Base-by-base conservation (phyloP, 1,140 invertebrate species). In the Heliconius nattereri region DNA sequence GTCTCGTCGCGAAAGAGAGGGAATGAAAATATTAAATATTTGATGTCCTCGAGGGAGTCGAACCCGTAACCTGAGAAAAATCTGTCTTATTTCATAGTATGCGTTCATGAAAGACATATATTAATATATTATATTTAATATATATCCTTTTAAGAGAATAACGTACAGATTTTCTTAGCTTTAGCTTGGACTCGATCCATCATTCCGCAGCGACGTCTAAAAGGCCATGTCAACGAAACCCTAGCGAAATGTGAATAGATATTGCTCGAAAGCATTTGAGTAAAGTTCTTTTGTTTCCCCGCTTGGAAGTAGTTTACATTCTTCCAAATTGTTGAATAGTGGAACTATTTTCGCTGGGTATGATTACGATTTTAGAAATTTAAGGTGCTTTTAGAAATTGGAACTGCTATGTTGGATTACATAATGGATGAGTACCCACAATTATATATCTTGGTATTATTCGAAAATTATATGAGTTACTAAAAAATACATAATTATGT, bases 321-420 rank as follows among this genome's bases (percentile, higher is more conserved):
- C 60, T 66, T 66, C 60, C 23, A 66, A 66, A 66, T 66, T 66
- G 60, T 66, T 66, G 60, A 66, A 66, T 66, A 26, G 60, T 66
- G 60, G 23, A 66, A 66, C 60, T 66, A 66, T 66, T 66, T 29
- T 66, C 60, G 8, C 3, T n/a, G 54, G 9, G 3, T 66, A n/a
- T n/a, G 23, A 66, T n/a, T n/a, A 26, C 60, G n/a, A 29, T 66
- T 29, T 66, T 29, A 26, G 23, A 66, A 57, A 66, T 66, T 66
- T 66, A 13, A 16, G 23, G 9, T 9, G 13, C 60, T 66, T 66
- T 26, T 66, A 26, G 60, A 23, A 7, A 57, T 6, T 19, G 49
- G 49, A 19, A 20, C 49, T 20, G 49, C 49, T 52, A 7, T 52
- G 49, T 52, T 52, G 19, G 49, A 20, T 52, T 52, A 19, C 19